phyloP scores from a whole-genome alignment of 35 echinoderm and acorn worm species.

The Apostichopus japonicus region DNA sequence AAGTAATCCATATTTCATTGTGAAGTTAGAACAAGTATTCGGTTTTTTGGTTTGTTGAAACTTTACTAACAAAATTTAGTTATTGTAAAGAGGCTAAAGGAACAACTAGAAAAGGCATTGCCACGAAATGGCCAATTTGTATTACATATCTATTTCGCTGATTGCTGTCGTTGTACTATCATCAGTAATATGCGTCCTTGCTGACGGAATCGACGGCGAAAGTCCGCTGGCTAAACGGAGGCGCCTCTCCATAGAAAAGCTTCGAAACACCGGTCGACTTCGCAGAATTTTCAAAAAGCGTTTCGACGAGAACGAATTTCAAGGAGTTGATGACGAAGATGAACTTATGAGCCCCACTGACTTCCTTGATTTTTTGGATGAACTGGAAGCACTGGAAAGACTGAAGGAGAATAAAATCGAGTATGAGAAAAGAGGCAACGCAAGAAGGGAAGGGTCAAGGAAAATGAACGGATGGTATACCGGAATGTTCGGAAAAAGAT shows the following conservation, averaged over 20 bases:
- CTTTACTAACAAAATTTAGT: background rate
- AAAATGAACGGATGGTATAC: conserved; percentile 32
- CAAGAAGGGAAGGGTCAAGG: background rate
- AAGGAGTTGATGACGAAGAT: conserved; percentile 9
- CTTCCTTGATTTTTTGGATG: conserved; percentile 31
- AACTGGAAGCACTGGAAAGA: conserved; percentile 13
- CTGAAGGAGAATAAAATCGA: conserved; percentile 25
- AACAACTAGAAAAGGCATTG: background rate
- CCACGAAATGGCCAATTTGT: conserved; percentile 31
- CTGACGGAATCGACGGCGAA: conserved; percentile 28
- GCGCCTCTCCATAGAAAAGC: conserved; percentile 9
- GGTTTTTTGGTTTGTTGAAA: background rate
- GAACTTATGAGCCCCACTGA: background rate
- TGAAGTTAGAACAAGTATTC: background rate
- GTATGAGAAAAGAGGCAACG: conserved; percentile 1
- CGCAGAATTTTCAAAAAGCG: conserved; percentile 40
- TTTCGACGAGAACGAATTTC: background rate
- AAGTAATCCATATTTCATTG: background rate
- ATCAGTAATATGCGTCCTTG: background rate
- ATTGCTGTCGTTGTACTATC: conserved; percentile 18
- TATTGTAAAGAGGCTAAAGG: background rate
- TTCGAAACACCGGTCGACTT: conserved; percentile 26
- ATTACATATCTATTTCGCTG: conserved; percentile 16
- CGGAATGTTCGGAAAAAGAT: conserved; percentile 46
- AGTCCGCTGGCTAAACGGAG: conserved; percentile 34